phyloP scores from a whole-genome alignment of 37 sponge, comb jelly and placozoan genomes.

The Cliona cf. orientalis region DNA sequence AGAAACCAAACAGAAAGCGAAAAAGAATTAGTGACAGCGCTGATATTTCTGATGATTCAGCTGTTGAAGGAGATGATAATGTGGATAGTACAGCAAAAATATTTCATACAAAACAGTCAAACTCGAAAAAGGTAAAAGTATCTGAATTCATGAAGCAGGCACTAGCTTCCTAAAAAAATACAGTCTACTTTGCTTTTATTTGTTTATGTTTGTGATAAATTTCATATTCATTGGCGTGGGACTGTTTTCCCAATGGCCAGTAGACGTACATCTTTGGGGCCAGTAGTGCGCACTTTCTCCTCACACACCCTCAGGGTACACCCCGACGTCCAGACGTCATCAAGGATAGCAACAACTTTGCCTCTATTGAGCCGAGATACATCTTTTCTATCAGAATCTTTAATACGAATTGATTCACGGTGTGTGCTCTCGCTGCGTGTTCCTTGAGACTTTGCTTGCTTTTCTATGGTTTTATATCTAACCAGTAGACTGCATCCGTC shows the following conservation, averaged over 20 bases:
- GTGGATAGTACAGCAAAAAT: too few species aligned
- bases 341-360: constrained; percentile 29
- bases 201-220: too few species aligned
- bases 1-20: too few species aligned
- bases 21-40: too few species aligned
- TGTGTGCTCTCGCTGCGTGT: background rate
- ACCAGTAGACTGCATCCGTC: background rate
- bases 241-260: constrained; percentile 44
- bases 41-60: too few species aligned
- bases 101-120: too few species aligned
- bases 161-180: too few species aligned
- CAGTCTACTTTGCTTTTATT: too few species aligned
- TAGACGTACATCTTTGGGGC: background rate
- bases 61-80: too few species aligned
- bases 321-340: constrained; percentile 52
- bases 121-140: too few species aligned
- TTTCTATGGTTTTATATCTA: background rate
- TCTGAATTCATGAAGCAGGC: too few species aligned
- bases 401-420: background rate
- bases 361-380: background rate
- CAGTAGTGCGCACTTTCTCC: background rate
- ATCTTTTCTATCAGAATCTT: background rate
- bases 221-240: background rate
- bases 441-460: background rate
- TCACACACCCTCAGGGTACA: constrained; percentile 28